phyloP scores from a whole-genome alignment of 2,888 invertebrate species.

The Clitarchus hookeri region DNA sequence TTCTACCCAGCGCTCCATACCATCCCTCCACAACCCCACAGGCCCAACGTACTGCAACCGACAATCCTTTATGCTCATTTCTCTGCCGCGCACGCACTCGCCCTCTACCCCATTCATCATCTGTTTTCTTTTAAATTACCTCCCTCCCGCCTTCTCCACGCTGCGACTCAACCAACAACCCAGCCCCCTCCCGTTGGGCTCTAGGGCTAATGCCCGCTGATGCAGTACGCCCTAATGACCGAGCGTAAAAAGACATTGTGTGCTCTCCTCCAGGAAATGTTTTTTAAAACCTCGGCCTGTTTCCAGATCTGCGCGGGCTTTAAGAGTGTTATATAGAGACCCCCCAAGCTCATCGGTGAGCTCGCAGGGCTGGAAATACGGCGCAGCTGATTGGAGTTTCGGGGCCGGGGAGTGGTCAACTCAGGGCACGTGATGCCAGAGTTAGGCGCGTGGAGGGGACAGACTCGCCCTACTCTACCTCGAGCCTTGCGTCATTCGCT shows the following conservation, averaged over 20 bases:
- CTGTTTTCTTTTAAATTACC: neutral
- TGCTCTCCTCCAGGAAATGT: neutral
- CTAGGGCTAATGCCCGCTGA: neutral
- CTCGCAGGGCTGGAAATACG: too few species aligned
- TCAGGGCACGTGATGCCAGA: too few species aligned
- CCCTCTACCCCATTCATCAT: neutral
- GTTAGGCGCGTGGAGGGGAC: too few species aligned
- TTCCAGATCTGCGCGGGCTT: neutral
- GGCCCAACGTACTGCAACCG: neutral
- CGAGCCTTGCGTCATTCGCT: too few species aligned
- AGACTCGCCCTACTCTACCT: too few species aligned
- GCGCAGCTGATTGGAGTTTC: too few species aligned
- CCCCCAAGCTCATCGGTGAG: too few species aligned
- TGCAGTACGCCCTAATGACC: constrained; percentile 7
- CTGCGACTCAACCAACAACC: too few species aligned
- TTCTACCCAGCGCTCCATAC: too few species aligned
- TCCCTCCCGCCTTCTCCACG: neutral
- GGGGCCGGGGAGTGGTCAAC: too few species aligned
- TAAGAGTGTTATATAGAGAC: too few species aligned
- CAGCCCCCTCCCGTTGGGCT: neutral
- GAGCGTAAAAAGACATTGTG: neutral
- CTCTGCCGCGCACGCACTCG: neutral
- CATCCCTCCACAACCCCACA: too few species aligned
- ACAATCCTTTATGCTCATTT: neutral
- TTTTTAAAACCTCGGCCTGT: neutral